Evolutionary conservation across 1,140 invertebrate genomes (phyloP).

Genomic region (Drosophila dunni): DNA sequence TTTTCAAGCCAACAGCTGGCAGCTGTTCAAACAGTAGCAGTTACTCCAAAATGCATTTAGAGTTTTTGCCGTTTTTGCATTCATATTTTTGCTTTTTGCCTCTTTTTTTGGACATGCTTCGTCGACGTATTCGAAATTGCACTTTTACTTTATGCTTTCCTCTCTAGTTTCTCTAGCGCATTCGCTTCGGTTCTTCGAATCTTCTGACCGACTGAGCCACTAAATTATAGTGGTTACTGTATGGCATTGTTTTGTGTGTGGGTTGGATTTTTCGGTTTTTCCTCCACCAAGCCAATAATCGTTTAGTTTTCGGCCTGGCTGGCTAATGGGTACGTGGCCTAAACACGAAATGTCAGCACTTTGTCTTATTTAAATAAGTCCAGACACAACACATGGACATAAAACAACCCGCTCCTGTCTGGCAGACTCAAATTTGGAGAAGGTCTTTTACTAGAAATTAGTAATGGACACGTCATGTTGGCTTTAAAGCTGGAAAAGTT

Average conservation of each 20-base stretch:
- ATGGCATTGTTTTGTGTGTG: conserved; percentile 15
- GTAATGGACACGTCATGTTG: conserved; percentile 27
- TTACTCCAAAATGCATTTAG: conserved; percentile 9
- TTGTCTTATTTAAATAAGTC: conserved; percentile 51
- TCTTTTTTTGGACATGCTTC: conserved; percentile 22
- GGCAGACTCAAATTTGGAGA: background rate
- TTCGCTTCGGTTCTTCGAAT: conserved; percentile 45
- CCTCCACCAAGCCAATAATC: conserved; percentile 41
- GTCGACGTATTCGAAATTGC: conserved; percentile 44
- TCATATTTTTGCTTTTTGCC: conserved; percentile 15
- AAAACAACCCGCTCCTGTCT: conserved; percentile 31
- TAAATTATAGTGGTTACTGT: conserved; percentile 38
- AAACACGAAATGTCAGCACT: conserved; percentile 69
- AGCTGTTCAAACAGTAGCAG: conserved; percentile 34
- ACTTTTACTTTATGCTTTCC: conserved; percentile 59
- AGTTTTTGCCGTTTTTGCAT: conserved; percentile 3
- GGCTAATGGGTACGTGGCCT: conserved; percentile 66
- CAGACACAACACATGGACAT: conserved; percentile 47
- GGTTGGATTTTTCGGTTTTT: conserved; percentile 28
- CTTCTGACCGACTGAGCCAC: conserved; percentile 38
- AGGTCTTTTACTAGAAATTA: conserved; percentile 44
- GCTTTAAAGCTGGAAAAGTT: background rate
- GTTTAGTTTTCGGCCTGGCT: conserved; percentile 66
- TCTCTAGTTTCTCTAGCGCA: conserved; percentile 50
- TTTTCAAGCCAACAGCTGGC: conserved; percentile 25